phyloP scores from a whole-genome alignment of 2,797 vertebrate genomes.

The Tarsius wallacei region DNA sequence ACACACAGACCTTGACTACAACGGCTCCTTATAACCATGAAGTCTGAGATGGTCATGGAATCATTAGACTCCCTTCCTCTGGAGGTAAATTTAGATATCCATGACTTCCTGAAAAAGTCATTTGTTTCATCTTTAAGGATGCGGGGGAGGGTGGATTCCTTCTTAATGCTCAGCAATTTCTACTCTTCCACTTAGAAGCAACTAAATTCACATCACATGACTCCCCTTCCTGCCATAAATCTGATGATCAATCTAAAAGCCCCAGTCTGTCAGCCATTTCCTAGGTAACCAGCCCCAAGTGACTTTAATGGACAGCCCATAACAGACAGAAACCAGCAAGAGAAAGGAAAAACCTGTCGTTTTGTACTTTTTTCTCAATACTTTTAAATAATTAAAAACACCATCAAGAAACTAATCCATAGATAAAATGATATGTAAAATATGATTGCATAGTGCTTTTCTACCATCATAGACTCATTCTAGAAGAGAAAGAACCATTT shows the following conservation, averaged over 20 bases:
- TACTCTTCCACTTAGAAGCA: slow-evolving; percentile 67
- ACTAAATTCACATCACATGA: slow-evolving; percentile 56
- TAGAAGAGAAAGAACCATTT: not conserved
- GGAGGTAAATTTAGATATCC: slow-evolving; percentile 51
- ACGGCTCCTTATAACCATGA: slow-evolving; percentile 22
- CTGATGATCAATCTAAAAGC: slow-evolving; percentile 73
- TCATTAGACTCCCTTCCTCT: slow-evolving; percentile 7
- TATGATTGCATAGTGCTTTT: slow-evolving; percentile 32
- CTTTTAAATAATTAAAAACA: slow-evolving; percentile 85
- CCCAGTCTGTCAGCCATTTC: slow-evolving; percentile 60
- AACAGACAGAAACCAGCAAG: slow-evolving; percentile 45
- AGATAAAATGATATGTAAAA: slow-evolving; percentile 55
- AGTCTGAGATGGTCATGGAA: not conserved
- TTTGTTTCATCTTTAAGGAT: slow-evolving; percentile 73
- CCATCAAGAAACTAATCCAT: slow-evolving; percentile 79
- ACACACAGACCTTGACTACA: not conserved
- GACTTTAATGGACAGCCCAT: slow-evolving; percentile 59
- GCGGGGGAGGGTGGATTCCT: not conserved
- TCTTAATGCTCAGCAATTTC: slow-evolving; percentile 55
- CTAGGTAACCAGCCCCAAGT: slow-evolving; percentile 73
- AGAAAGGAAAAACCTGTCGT: slow-evolving; percentile 20
- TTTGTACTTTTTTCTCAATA: slow-evolving; percentile 34
- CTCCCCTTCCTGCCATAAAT: slow-evolving; percentile 70
- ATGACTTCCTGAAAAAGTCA: slow-evolving; percentile 39
- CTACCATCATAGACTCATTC: not conserved